Percentiles rank a stretch among this genome's conserved stretches.
These are phyloP conservation scores for Cheilosia vulpina DNA, from an alignment of 2,888 invertebrate genomes.

Conservation along the genomic window DNA sequence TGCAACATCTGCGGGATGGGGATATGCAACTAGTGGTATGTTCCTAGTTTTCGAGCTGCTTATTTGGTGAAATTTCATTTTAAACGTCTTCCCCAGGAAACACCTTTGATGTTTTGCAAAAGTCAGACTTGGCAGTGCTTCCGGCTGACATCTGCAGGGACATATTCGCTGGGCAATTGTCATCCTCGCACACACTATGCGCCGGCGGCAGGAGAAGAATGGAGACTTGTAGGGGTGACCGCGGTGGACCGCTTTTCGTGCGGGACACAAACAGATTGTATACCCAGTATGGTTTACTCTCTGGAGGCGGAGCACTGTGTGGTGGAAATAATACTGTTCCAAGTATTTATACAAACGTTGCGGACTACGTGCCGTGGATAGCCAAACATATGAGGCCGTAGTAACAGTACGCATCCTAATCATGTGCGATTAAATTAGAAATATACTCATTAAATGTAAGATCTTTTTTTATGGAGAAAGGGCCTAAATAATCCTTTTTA, in stretches of 20 bases:
- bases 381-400: constrained; percentile 43
- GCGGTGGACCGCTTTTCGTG: constrained; percentile 57
- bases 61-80: background rate
- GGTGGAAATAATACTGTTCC: constrained; percentile 53
- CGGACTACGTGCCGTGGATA: constrained; percentile 64
- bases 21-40: constrained; percentile 53
- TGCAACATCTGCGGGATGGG: constrained; percentile 60
- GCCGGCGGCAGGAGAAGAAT: constrained; percentile 32
- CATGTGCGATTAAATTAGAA: too few relatives aligned
- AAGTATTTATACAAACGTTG: constrained; percentile 62
- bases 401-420: background rate
- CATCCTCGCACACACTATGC: constrained; percentile 28
- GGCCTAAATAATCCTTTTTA: too few relatives aligned
- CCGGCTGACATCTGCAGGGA: constrained; percentile 43
- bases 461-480: too few relatives aligned
- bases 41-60: background rate
- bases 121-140: constrained; percentile 36
- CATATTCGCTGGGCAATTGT: constrained; percentile 35
- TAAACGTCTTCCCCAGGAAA: constrained; percentile 3
- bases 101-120: constrained; percentile 38
- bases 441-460: too few relatives aligned
- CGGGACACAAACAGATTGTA: constrained; percentile 17
- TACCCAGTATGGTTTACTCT: constrained; percentile 55
- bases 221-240: constrained; percentile 55
- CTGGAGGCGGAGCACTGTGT: constrained; percentile 33